Percentiles rank a stretch among this genome's conserved stretches.
These are phyloP conservation scores for Drosophila kuntzei DNA, from an alignment of 2,888 invertebrate species.

Conservation along the genomic window DNA sequence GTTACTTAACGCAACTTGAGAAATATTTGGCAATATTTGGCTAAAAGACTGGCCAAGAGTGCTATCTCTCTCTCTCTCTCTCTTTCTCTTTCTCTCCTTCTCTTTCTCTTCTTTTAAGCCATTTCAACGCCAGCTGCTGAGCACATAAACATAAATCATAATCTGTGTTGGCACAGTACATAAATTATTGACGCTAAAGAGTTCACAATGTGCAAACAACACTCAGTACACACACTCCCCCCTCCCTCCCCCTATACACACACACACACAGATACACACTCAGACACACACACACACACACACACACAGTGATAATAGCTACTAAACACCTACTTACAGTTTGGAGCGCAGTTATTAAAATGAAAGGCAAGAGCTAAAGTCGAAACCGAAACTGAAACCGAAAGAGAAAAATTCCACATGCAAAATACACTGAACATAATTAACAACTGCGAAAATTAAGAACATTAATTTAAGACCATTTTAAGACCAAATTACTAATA, in stretches of 20 bases:
- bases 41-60: constrained; percentile 5
- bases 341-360: constrained; percentile 62
- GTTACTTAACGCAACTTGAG: constrained; percentile 75
- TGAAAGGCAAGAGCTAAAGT: constrained; percentile 29
- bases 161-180: constrained; percentile 76
- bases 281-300: constrained; percentile 28
- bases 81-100: background rate
- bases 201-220: constrained; percentile 68
- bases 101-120: constrained; percentile 4
- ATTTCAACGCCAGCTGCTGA: constrained; percentile 53
- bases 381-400: background rate
- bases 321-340: constrained; percentile 77
- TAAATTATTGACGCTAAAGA: constrained; percentile 81
- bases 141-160: constrained; percentile 75
- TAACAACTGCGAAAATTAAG: no score
- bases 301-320: constrained; percentile 63
- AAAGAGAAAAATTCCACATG: constrained; percentile 4
- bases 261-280: constrained; percentile 23
- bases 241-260: constrained; percentile 17
- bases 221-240: constrained; percentile 24
- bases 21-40: constrained; percentile 18
- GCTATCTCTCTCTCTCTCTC: background rate
- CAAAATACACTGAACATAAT: no score
- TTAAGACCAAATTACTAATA: no score
- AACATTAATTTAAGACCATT: no score